Percentiles rank a stretch among this genome's conserved stretches.
These are phyloP conservation scores for Bufotes viridis DNA, from an alignment of 2,797 vertebrate species.

Conservation along the genomic window DNA sequence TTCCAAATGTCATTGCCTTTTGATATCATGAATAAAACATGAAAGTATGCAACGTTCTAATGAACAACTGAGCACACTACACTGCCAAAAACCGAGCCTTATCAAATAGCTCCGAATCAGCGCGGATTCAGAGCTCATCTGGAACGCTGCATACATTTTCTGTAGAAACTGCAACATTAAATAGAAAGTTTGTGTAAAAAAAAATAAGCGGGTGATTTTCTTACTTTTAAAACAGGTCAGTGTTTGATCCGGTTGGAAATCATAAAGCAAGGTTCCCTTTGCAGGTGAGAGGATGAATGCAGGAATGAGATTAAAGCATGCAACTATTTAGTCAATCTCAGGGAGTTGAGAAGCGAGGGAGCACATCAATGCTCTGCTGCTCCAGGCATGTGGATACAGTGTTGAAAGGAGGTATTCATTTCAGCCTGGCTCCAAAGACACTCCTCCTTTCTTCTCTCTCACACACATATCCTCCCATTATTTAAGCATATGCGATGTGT, in stretches of 20 bases:
- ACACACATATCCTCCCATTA: slow-evolving; percentile 57
- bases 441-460: slow-evolving; percentile 56
- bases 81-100: not conserved
- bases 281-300: slow-evolving; percentile 49
- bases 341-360: slow-evolving; percentile 31
- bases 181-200: slow-evolving; percentile 2
- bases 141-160: not conserved
- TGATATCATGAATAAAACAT: slow-evolving; percentile 48
- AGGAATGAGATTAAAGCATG: slow-evolving; percentile 40
- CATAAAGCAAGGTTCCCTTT: slow-evolving; percentile 45
- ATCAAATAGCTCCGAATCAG: slow-evolving; percentile 7
- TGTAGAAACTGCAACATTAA: slow-evolving; percentile 8
- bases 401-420: slow-evolving; percentile 63
- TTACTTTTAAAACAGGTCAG: slow-evolving; percentile 46
- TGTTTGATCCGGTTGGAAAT: slow-evolving; percentile 29
- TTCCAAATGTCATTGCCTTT: slow-evolving; percentile 22
- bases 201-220: slow-evolving; percentile 7
- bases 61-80: slow-evolving; percentile 1
- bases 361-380: slow-evolving; percentile 57
- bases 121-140: not conserved
- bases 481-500: slow-evolving; percentile 61
- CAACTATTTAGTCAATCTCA: slow-evolving; percentile 46
- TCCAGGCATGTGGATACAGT: slow-evolving; percentile 60
- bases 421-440: slow-evolving; percentile 49
- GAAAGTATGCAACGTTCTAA: not conserved